These are phyloP conservation scores for Pogonophryne albipinna DNA, from an alignment of 2,797 vertebrate species.

Conservation along the genomic window DNA sequence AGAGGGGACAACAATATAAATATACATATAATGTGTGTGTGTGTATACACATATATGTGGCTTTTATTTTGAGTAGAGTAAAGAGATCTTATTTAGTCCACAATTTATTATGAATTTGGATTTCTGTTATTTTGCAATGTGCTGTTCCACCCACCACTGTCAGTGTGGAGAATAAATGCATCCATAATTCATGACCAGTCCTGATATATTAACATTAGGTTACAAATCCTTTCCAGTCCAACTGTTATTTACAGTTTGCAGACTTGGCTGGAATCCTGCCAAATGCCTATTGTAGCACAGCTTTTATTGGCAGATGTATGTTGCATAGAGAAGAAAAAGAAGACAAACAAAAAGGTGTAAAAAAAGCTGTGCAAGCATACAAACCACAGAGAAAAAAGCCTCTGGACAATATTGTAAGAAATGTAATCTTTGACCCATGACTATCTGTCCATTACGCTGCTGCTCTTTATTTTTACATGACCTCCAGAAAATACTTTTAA, in stretches of 20 bases:
- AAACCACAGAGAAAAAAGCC: not conserved
- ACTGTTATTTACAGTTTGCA: slow-evolving; percentile 28
- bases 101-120: not conserved
- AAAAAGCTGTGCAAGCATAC: not conserved
- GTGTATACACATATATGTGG: not conserved
- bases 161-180: slow-evolving; percentile 20
- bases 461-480: not conserved
- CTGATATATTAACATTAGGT: slow-evolving; percentile 23
- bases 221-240: slow-evolving; percentile 22
- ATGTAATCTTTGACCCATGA: slow-evolving; percentile 8
- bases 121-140: slow-evolving; percentile 6
- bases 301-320: slow-evolving; percentile 4
- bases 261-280: slow-evolving; percentile 11
- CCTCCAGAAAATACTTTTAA: not conserved
- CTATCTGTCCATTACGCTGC: not conserved
- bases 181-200: slow-evolving; percentile 24
- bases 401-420: not conserved
- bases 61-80: not conserved
- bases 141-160: not conserved
- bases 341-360: too few relatives aligned
- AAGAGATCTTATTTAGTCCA: not conserved
- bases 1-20: not conserved
- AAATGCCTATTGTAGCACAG: slow-evolving; percentile 3
- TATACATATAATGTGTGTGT: not conserved
- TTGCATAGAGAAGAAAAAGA: not conserved